Base-by-base conservation (phyloP, 1,140 invertebrate species). In the Alviniconcha marisindica region DNA sequence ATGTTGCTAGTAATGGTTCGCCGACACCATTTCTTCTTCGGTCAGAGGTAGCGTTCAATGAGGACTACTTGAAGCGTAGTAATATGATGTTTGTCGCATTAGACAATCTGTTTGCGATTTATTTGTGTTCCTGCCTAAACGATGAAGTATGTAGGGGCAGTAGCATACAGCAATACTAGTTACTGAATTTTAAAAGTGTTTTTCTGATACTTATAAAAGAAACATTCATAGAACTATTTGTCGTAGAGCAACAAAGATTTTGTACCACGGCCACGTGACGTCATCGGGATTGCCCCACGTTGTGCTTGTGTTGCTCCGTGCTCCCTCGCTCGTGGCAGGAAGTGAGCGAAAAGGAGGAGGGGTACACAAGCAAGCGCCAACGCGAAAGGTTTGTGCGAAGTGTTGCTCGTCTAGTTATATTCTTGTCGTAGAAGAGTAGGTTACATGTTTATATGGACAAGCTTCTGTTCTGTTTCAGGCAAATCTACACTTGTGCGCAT, bases 271-370 rank as follows among this genome's bases (percentile, higher is more conserved):
- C 14, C 38, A 18, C 36, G 78, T 80, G 78, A 80, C 78, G 78
- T 80, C 78, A 80, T 63, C 40, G 78, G 78, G 78, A 66, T 80
- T 80, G 78, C 78, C 78, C 56, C 21, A 14, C 36, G 36, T 33
- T 51, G 77, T 31, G n/a, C n/a, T n/a, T n/a, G n/a, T n/a, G n/a
- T 31, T 36, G 36, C 4, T 21, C 15, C 21, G 69, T 71, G 60
- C 38, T 38, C 40, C 15, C 56, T 31, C 31, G 60, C 44, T 60
- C 56, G 78, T 80, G 78, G 78, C 78, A 80, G 78, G 78, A 80
- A 80, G 78, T 80, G 40, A n/a, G 24, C 7, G 10, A 31, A 63
- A 31, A 10, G 18, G 7, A 18, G 44, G 5, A 18, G 7, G 18
- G 18, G 7, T 18, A 18, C 44, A 48, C 44, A 48, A 18, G 44